These are phyloP conservation scores for Bombyx mandarina DNA, from an alignment of 1,140 invertebrate genomes.

Conservation along the genomic window DNA sequence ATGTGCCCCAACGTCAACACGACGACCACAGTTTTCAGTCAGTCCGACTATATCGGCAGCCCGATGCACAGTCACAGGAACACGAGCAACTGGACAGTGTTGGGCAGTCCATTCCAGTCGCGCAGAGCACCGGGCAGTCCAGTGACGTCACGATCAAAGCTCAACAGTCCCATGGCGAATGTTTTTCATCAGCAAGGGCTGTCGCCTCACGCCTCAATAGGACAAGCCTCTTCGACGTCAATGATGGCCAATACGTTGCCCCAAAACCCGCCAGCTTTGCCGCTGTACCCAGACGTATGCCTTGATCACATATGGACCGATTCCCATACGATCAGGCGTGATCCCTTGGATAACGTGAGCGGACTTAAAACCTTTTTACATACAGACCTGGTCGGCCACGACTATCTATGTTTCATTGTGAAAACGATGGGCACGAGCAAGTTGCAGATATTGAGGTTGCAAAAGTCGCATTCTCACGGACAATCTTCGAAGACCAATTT, in stretches of 20 bases:
- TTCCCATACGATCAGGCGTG: conserved; percentile 70
- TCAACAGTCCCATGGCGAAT: conserved; percentile 76
- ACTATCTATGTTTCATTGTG: conserved; percentile 79
- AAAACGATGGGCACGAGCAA: conserved; percentile 69
- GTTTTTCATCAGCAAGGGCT: conserved; percentile 61
- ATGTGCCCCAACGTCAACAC: conserved; percentile 71
- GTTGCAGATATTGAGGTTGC: conserved; percentile 82
- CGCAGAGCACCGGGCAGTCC: conserved; percentile 35
- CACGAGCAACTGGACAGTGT: conserved; percentile 41
- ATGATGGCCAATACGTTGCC: conserved; percentile 46
- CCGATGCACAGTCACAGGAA: conserved; percentile 47
- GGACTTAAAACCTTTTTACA: conserved; percentile 87
- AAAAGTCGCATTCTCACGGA: conserved; percentile 78
- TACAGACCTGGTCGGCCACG: conserved; percentile 86
- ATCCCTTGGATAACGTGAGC: conserved; percentile 60
- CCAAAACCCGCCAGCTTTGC: conserved; percentile 72
- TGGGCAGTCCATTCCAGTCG: conserved; percentile 52
- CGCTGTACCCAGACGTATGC: conserved; percentile 86
- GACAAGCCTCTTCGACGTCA: conserved; percentile 59
- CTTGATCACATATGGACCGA: conserved; percentile 93
- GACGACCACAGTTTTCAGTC: conserved; percentile 64
- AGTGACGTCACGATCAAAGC: conserved; percentile 60
- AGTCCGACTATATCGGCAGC: conserved; percentile 56
- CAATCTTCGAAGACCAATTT: conserved; percentile 68
- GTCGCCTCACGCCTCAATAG: conserved; percentile 62